Evolutionary conservation across 2,113 vertebrate genomes (phyloP), one percentile per base, ranked within the genome.

Genomic region (Halcyon malimbica): DNA sequence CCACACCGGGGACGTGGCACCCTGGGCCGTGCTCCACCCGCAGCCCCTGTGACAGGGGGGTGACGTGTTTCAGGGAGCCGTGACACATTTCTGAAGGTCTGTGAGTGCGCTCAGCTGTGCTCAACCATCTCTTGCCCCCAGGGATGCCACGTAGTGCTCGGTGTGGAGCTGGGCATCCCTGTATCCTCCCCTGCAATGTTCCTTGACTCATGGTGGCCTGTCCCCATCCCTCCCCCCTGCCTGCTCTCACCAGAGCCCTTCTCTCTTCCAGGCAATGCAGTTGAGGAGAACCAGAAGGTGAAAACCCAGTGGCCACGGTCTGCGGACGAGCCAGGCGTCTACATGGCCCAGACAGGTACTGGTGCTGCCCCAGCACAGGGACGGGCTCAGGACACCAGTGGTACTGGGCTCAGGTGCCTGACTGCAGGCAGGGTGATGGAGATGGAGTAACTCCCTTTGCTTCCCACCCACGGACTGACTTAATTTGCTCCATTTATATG

Each of bases 281-380:
- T 97, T 2, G 99, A 99, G 92, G 99, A 99, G 88, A 99, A 99
- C 89, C 98, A 99, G 96, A 99, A 99, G 98, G 99, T 99, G 98
- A 99, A 99, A 97, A 99, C 99, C 33, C 99, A 99, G 98, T 99
- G 99, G 97, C 99, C 99, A 6, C 98, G 99, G 94, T 99, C 99
- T 78, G 99, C 99, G 5, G 99, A 99, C 88, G 99, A 99, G 96
- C 99, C 99, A 33, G 99, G 99, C 89, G 97, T 99, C 97, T 99
- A 99, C 98, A 99, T 99, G 99, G 99, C 99, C 79, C 99, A 99
- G 98, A 99, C 99, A 99, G 99, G 99, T 99, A 98, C 98, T 70
- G 54, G 84, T 17, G 11, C 68, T 11, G 57, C 54, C 33, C 23
- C 1, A 3, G 50, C 9, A 0, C 1, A 7, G 75, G 28, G 28